phyloP scores from a whole-genome alignment of 2,113 vertebrate species.

The Callipepla californica region DNA sequence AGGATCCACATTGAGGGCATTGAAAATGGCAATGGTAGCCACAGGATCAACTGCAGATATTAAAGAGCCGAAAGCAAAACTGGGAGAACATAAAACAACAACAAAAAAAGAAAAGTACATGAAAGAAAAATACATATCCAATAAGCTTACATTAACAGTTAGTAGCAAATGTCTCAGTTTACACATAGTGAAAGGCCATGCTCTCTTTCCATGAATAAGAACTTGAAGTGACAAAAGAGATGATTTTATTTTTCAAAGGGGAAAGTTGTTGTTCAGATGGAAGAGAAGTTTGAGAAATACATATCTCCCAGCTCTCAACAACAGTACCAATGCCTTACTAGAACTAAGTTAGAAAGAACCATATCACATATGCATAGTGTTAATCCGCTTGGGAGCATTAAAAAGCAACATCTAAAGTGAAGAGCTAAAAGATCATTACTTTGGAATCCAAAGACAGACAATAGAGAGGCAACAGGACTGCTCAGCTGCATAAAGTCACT shows the following conservation, averaged over 20 bases:
- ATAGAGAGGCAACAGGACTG: neutral
- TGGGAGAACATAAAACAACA: conserved; percentile 62
- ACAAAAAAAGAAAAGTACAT: neutral
- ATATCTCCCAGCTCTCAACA: neutral
- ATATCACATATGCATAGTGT: neutral
- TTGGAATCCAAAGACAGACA: neutral
- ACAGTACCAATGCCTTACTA: neutral
- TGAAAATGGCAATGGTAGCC: conserved; percentile 98
- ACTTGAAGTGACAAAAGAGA: neutral
- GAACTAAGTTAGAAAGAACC: neutral
- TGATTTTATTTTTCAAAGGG: neutral
- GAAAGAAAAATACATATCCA: neutral
- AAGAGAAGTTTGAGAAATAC: neutral
- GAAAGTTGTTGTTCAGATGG: neutral
- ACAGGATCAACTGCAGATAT: conserved; percentile 98
- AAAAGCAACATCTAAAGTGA: neutral
- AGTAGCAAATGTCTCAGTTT: neutral
- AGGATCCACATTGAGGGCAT: conserved; percentile 96
- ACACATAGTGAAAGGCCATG: neutral
- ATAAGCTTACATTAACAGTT: neutral
- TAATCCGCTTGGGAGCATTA: neutral
- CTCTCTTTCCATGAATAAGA: neutral
- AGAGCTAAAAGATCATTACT: neutral
- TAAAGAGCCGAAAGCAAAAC: conserved; percentile 97
- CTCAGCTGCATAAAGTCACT: neutral